Conservation (phyloP, 2,888 invertebrate species). For the Smittia sp. region DNA sequence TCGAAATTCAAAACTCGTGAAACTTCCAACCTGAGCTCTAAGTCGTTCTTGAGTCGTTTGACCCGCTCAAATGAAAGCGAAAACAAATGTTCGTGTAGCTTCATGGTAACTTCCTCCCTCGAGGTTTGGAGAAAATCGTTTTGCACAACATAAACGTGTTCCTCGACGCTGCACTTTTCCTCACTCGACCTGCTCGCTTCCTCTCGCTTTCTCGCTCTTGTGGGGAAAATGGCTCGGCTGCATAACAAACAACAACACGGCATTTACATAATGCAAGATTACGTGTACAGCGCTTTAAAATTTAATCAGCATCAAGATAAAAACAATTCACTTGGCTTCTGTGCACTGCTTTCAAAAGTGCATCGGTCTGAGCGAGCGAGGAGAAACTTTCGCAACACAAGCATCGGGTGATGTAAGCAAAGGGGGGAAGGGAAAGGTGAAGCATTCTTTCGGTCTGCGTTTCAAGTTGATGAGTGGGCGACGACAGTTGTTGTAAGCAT, state of each 20-base stretch:
- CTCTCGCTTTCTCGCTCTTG: not conserved
- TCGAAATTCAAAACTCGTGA: too few species aligned
- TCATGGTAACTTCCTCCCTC: too few species aligned
- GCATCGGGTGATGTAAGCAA: not conserved
- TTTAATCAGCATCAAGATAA: conserved; percentile 5
- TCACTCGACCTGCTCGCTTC: too few species aligned
- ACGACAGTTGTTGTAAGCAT: conserved; percentile 7
- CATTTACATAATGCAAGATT: conserved; percentile 3
- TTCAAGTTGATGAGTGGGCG: conserved; percentile 30
- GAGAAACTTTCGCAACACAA: not conserved
- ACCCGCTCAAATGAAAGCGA: too few species aligned
- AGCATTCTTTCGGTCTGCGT: not conserved
- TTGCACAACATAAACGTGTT: too few species aligned
- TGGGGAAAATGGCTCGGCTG: not conserved
- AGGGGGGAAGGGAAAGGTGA: not conserved
- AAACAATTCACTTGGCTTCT: not conserved
- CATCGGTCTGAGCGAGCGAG: not conserved
- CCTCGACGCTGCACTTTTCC: too few species aligned
- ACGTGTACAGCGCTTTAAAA: not conserved
- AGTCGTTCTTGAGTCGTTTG: too few species aligned
- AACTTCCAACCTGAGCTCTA: too few species aligned
- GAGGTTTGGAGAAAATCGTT: too few species aligned
- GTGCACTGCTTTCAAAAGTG: conserved; percentile 17
- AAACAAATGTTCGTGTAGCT: too few species aligned
- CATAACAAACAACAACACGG: not conserved